A percentile compares a stretch with the other conserved stretches of the same genome.
These are phyloP conservation scores for Eremophila alpestris DNA, from an alignment of 2,797 vertebrate genomes.

Conservation along the genomic window DNA sequence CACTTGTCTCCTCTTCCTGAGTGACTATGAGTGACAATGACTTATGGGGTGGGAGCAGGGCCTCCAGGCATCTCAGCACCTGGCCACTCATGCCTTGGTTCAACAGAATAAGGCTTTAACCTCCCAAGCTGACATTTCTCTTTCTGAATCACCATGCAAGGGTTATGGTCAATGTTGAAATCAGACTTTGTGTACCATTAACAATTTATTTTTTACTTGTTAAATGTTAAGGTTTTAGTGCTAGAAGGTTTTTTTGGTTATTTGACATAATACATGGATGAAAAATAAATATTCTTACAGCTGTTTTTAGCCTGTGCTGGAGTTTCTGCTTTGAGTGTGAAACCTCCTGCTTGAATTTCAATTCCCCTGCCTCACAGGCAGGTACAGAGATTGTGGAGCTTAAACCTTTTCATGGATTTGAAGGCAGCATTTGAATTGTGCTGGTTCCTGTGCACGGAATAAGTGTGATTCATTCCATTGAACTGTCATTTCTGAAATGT, in stretches of 20 bases:
- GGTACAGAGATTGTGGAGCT: neutral
- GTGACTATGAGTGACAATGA: fast-evolving
- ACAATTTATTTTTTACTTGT: neutral
- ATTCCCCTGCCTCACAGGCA: neutral
- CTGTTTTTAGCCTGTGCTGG: neutral
- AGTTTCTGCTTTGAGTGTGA: neutral
- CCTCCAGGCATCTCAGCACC: neutral
- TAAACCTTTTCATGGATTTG: conserved; percentile 5
- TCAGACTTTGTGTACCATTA: neutral
- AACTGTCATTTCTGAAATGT: conserved; percentile 56
- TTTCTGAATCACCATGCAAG: neutral
- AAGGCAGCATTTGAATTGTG: neutral
- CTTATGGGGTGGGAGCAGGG: neutral
- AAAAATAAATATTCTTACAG: neutral
- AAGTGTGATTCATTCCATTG: conserved; percentile 31
- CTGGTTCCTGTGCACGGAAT: neutral
- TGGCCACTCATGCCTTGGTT: neutral
- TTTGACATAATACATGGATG: neutral
- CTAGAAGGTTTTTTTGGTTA: neutral
- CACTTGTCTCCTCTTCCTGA: neutral
- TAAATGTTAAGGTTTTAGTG: neutral
- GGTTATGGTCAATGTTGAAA: neutral
- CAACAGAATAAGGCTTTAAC: neutral
- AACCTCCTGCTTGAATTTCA: neutral
- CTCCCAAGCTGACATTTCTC: neutral